Percentiles rank a stretch among this genome's conserved stretches.
Conservation (phyloP, 30 jellyfish, hydroid and myxozoan species). For the Phacellophora camtschatica region DNA sequence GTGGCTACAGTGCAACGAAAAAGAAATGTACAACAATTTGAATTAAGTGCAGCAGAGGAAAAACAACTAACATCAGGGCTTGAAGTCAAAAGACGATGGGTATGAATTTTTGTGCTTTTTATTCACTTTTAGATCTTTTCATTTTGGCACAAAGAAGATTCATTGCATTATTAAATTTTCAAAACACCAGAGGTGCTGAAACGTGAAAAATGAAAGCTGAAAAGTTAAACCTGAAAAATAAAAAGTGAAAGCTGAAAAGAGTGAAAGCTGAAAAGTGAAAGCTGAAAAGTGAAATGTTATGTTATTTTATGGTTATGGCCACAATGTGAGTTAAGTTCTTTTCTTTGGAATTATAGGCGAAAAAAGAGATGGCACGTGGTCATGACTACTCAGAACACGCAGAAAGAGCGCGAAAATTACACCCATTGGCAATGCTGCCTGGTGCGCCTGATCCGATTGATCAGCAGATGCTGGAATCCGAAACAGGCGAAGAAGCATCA, state of each 20-base stretch:
- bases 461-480: not conserved
- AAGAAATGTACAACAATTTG: conserved; percentile 34
- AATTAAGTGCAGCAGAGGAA: conserved; percentile 30
- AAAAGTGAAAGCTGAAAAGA: too few relatives aligned
- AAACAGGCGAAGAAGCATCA: not conserved
- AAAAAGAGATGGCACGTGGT: conserved; percentile 86
- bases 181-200: too few relatives aligned
- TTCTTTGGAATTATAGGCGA: conserved; percentile 87
- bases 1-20: conserved; percentile 63
- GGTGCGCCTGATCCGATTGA: conserved; percentile 33
- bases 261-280: too few relatives aligned
- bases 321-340: too few relatives aligned
- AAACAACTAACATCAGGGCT: not conserved
- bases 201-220: too few relatives aligned
- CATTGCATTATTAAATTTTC: too few relatives aligned
- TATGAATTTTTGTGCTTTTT: not conserved
- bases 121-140: not conserved
- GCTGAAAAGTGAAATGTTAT: too few relatives aligned
- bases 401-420: conserved; percentile 51
- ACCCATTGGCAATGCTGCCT: conserved; percentile 54
- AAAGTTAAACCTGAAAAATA: too few relatives aligned
- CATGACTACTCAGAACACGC: conserved; percentile 91
- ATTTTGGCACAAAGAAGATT: too few relatives aligned
- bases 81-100: conserved; percentile 66
- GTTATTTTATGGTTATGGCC: too few relatives aligned